A percentile compares a stretch with the other conserved stretches of the same genome.
Evolutionary conservation across 2,888 invertebrate genomes (phyloP).

Genomic region (Drosophila conformis): DNA sequence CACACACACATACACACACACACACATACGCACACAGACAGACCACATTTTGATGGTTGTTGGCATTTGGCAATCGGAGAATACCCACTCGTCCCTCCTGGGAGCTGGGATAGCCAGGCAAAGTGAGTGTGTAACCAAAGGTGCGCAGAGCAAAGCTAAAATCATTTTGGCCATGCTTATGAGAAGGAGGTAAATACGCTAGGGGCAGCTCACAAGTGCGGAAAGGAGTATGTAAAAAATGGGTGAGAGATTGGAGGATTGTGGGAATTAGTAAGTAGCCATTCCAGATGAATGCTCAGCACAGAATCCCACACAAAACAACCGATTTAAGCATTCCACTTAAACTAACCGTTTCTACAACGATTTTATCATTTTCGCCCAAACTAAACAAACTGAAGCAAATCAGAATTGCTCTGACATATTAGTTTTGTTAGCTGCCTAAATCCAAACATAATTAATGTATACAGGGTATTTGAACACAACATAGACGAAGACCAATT

Average conservation of each 20-base stretch:
- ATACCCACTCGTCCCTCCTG: not conserved
- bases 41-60: conserved; percentile 55
- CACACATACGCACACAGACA: conserved; percentile 18
- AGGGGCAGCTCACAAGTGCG: conserved; percentile 12
- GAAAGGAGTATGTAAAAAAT: not conserved
- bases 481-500: not conserved
- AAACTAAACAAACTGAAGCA: not conserved
- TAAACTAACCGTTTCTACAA: conserved; percentile 7
- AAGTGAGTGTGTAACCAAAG: conserved; percentile 47
- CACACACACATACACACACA: conserved; percentile 22
- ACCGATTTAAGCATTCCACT: conserved; percentile 24
- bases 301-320: conserved; percentile 10
- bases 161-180: conserved; percentile 32
- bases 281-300: conserved; percentile 23
- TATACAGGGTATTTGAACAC: not conserved
- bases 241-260: not conserved
- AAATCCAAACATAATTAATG: not conserved
- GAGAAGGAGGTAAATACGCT: not conserved
- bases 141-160: conserved; percentile 45
- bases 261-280: conserved; percentile 10
- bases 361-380: not conserved
- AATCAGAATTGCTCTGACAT: not conserved
- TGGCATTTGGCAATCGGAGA: conserved; percentile 48
- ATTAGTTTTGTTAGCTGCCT: not conserved
- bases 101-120: conserved; percentile 18